phyloP scores from a whole-genome alignment of 2,797 vertebrate species.

The Micropoecilia bifurca region DNA sequence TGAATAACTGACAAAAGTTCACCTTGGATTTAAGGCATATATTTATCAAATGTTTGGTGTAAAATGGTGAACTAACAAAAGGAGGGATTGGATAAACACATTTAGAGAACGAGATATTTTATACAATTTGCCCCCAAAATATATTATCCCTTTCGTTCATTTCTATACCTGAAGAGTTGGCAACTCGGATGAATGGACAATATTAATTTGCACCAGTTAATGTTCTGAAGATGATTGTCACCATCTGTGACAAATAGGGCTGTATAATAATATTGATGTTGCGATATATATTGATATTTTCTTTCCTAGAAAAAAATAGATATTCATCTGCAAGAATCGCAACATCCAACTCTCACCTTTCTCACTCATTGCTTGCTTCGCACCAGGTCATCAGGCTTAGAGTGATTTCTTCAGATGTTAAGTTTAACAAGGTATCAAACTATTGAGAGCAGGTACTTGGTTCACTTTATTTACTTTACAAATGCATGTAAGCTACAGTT shows the following conservation, averaged over 20 bases:
- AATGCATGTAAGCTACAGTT: too few relatives aligned
- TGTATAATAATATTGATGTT: too few relatives aligned
- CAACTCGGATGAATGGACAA: neutral
- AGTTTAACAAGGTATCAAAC: too few relatives aligned
- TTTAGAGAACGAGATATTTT: neutral
- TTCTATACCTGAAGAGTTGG: neutral
- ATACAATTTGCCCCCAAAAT: neutral
- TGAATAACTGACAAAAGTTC: neutral
- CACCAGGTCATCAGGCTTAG: too few relatives aligned
- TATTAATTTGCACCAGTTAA: neutral
- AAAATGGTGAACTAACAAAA: neutral
- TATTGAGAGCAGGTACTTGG: too few relatives aligned
- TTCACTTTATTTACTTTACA: too few relatives aligned
- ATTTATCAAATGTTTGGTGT: neutral
- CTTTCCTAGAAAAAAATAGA: too few relatives aligned
- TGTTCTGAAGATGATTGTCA: neutral
- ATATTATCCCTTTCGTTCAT: neutral
- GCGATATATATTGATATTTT: too few relatives aligned
- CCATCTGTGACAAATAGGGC: neutral
- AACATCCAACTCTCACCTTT: too few relatives aligned
- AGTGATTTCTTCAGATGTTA: too few relatives aligned
- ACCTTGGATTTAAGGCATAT: neutral
- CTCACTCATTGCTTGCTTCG: too few relatives aligned
- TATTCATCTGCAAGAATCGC: too few relatives aligned
- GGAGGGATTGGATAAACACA: neutral